Evolutionary conservation across 2,797 vertebrate species (phyloP), one percentile per base, ranked within the genome.

Genomic region (Octomys mimax): DNA sequence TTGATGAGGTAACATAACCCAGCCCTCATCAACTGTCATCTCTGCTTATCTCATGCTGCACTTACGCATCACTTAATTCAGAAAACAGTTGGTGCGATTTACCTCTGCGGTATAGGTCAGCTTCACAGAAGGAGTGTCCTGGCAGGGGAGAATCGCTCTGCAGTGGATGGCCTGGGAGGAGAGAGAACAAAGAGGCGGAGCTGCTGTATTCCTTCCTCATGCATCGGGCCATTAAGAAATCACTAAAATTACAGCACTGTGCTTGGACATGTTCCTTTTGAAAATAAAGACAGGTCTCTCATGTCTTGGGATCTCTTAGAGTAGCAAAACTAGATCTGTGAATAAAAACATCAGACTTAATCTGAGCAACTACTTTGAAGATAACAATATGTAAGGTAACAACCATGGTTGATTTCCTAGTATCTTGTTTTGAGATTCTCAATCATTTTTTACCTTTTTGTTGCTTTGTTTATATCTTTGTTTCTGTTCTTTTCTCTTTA

Each of bases 71-170:
- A 66, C 14, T 73, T 61, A 87, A 82, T 82, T 71, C 21, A 16
- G 66, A 16, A 33, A 62, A 57, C 49, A 31, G 36, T 83, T 10
- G 59, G 21, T 49, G 24, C 52, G 70, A 94, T 28, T 86, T 98
- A 99, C 99, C 99, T 99, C 99, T 42, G 99, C 99, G 59, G 99
- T 99, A 98, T 99, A 99, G 36, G 99, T 99, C 98, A 99, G 98
- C 95, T 99, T 99, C 98, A 99, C 98, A 36, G 99, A 99, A 2
- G 99, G 99, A 2, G 98, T 99, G 97, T 99, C 99, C 98, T 99
- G 99, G 96, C 99, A 99, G 8, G 99, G 99, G 77, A 99, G 87
- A 98, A 99, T 98, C 26, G 99, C 99, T 98, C 99, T 99, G 98
- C 99, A 99, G 98, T 99, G 99, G 96, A 98, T 99, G 95, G 99